A percentile compares a stretch with the other conserved stretches of the same genome.
Conservation (phyloP, 2,113 vertebrate species). For the Anser cygnoides region DNA sequence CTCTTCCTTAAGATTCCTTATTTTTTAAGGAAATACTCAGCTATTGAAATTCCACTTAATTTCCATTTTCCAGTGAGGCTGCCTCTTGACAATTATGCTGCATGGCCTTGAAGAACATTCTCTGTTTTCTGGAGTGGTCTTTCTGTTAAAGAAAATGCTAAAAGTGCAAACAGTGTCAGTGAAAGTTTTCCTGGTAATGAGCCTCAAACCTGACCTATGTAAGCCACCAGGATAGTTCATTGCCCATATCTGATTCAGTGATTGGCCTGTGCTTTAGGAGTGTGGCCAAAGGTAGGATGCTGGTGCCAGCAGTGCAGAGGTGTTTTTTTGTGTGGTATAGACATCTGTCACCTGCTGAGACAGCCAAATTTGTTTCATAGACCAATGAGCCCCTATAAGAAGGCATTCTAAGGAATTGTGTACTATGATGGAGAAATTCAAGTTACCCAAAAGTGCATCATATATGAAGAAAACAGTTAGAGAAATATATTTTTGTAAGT, state of each 20-base stretch:
- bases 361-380: not conserved
- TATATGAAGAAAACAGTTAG: not conserved
- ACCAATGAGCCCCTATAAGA: not conserved
- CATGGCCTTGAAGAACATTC: not conserved
- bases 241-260: not conserved
- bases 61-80: not conserved
- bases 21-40: not conserved
- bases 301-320: not conserved
- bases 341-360: not conserved
- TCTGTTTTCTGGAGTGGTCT: not conserved
- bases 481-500: not conserved
- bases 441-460: not conserved
- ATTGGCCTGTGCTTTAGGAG: not conserved
- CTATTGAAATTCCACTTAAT: not conserved
- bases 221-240: not conserved
- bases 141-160: not conserved
- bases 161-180: not conserved
- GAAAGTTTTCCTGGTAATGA: not conserved
- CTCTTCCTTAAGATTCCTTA: not conserved
- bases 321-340: rapidly evolving
- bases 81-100: not conserved
- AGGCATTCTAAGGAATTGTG: not conserved
- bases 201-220: not conserved
- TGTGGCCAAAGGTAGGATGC: not conserved
- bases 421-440: not conserved